phyloP scores from a whole-genome alignment of 2,797 vertebrate genomes.

The Aldrovandia affinis region DNA sequence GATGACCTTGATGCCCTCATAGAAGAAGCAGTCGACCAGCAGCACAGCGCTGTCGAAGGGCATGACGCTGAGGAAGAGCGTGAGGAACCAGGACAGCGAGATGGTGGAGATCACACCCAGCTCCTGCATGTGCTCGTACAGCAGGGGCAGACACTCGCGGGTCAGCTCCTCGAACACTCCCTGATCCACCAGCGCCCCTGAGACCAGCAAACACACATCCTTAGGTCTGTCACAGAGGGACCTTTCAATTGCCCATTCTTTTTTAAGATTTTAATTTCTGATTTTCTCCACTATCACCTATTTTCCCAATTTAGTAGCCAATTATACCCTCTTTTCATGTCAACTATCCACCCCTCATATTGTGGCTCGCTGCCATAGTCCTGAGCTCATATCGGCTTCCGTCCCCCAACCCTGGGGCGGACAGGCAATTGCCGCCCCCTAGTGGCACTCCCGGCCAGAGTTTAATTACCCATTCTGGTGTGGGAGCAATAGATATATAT shows the following conservation, averaged over 20 bases:
- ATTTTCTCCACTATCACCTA: too few species aligned
- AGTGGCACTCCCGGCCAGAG: too few species aligned
- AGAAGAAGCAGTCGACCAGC: slow-evolving; percentile 96
- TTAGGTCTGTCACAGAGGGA: not conserved
- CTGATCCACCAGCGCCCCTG: slow-evolving; percentile 96
- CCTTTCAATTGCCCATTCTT: not conserved
- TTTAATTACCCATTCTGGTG: not conserved
- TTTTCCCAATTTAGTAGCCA: too few species aligned
- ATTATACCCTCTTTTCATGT: too few species aligned
- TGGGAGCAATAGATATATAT: not conserved
- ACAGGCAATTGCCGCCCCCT: too few species aligned
- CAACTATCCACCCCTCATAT: too few species aligned
- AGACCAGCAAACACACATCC: slow-evolving; percentile 16
- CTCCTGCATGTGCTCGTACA: slow-evolving; percentile 94
- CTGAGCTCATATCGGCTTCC: too few species aligned
- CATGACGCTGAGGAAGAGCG: slow-evolving; percentile 96
- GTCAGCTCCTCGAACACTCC: slow-evolving; percentile 97
- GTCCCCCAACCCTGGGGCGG: too few species aligned
- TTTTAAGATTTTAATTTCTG: too few species aligned
- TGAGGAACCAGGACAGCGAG: slow-evolving; percentile 97
- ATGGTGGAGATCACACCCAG: slow-evolving; percentile 95
- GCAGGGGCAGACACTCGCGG: slow-evolving; percentile 82
- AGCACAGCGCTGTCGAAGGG: slow-evolving; percentile 94
- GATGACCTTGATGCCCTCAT: slow-evolving; percentile 93
- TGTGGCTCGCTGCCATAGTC: too few species aligned